Conservation (phyloP, 2,113 vertebrate species). For the Ramphastos sulfuratus region DNA sequence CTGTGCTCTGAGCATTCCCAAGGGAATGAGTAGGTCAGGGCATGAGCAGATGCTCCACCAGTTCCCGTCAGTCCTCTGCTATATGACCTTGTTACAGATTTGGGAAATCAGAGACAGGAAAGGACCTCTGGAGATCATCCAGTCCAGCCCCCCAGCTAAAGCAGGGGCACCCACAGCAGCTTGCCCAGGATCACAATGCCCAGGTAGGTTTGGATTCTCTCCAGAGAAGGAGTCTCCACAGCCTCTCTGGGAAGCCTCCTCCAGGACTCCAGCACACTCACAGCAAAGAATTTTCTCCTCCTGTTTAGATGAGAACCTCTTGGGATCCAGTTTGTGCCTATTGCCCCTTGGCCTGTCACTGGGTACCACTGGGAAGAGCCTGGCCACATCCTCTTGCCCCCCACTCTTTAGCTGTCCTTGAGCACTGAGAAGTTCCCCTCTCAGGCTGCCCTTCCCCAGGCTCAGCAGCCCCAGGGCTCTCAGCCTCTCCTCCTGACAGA, state of each 20-base stretch:
- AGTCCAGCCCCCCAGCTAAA: not conserved
- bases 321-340: not conserved
- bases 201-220: not conserved
- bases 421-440: not conserved
- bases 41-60: fast-evolving
- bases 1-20: not conserved
- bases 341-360: not conserved
- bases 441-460: not conserved
- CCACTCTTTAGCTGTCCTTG: not conserved
- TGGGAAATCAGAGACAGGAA: not conserved
- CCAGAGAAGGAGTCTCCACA: too few species aligned
- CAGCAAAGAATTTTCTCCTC: too few species aligned
- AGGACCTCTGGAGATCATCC: not conserved
- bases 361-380: not conserved
- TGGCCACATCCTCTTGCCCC: not conserved
- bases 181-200: not conserved
- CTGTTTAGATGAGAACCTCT: too few species aligned
- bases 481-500: not conserved
- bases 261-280: too few species aligned
- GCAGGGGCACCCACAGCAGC: not conserved
- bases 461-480: not conserved
- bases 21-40: not conserved
- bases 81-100: fast-evolving
- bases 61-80: not conserved
- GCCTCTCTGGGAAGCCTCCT: too few species aligned